Conservation (phyloP, 35 echinoderm and acorn worm genomes). For the Heliocidaris erythrogramma region DNA sequence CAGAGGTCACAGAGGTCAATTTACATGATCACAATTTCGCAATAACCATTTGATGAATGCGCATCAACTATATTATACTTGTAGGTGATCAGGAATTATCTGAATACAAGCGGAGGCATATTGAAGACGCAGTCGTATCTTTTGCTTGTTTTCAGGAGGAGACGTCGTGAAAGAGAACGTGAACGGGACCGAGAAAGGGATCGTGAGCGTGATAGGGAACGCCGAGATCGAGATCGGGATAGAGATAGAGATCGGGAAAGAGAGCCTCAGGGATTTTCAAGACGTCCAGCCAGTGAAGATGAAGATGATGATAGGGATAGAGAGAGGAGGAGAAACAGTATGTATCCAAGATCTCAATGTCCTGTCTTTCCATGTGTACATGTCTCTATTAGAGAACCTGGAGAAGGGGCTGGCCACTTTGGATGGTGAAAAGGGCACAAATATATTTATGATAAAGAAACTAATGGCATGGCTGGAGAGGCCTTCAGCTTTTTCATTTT, state of each 20-base stretch:
- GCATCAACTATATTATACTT: too few species aligned
- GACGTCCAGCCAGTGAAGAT: constrained; percentile 87
- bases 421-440: too few species aligned
- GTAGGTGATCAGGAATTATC: too few species aligned
- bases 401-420: too few species aligned
- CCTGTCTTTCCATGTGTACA: neutral
- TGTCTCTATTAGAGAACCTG: neutral
- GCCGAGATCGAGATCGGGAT: constrained; percentile 71
- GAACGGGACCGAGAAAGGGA: constrained; percentile 56
- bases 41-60: too few species aligned
- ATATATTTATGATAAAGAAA: too few species aligned
- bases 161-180: constrained; percentile 36
- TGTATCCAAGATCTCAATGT: neutral
- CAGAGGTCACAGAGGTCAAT: too few species aligned
- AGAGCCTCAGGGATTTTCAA: constrained; percentile 84
- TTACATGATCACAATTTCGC: too few species aligned
- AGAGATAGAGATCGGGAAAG: constrained; percentile 68
- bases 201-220: constrained; percentile 53
- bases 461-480: too few species aligned
- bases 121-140: too few species aligned
- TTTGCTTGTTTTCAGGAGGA: constrained; percentile 28
- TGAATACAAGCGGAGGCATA: too few species aligned
- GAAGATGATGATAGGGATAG: constrained; percentile 91
- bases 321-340: constrained; percentile 66
- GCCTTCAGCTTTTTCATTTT: too few species aligned